Evolutionary conservation across 2,888 invertebrate genomes (phyloP).

Genomic region (Chalcosyrphus nemorum): DNA sequence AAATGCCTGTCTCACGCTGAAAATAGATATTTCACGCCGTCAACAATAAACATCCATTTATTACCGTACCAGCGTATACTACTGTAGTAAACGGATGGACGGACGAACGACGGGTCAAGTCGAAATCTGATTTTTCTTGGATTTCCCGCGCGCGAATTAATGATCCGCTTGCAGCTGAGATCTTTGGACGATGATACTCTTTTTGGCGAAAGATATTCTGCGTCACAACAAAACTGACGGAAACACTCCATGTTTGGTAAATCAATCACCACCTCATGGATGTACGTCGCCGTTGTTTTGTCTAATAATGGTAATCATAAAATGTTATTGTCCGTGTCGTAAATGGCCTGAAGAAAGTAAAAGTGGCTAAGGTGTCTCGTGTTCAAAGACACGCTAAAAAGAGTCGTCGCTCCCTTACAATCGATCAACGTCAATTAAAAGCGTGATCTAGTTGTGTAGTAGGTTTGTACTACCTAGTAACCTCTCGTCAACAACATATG

Average conservation of each 20-base stretch:
- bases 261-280: conserved; percentile 55
- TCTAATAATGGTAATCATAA: conserved; percentile 34
- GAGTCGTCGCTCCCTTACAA: background rate
- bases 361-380: conserved; percentile 1
- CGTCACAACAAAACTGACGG: conserved; percentile 46
- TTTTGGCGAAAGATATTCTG: conserved; percentile 28
- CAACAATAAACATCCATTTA: conserved; percentile 68
- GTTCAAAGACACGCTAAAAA: background rate
- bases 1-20: conserved; percentile 66
- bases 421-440: background rate
- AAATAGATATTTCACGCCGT: conserved; percentile 73
- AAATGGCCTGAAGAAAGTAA: conserved; percentile 40
- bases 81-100: background rate
- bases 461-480: background rate
- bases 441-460: background rate
- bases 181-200: conserved; percentile 50
- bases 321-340: background rate
- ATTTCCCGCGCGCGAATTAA: conserved; percentile 49
- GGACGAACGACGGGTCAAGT: conserved; percentile 42
- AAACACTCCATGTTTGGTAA: conserved; percentile 57
- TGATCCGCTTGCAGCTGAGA: conserved; percentile 51
- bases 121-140: conserved; percentile 47
- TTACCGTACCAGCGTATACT: conserved; percentile 24
- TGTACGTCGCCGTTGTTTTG: background rate
- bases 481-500: background rate